Evolutionary conservation across 2,797 vertebrate species (phyloP), one percentile per base, ranked within the genome.

Genomic region (Eidolon dupreanum): DNA sequence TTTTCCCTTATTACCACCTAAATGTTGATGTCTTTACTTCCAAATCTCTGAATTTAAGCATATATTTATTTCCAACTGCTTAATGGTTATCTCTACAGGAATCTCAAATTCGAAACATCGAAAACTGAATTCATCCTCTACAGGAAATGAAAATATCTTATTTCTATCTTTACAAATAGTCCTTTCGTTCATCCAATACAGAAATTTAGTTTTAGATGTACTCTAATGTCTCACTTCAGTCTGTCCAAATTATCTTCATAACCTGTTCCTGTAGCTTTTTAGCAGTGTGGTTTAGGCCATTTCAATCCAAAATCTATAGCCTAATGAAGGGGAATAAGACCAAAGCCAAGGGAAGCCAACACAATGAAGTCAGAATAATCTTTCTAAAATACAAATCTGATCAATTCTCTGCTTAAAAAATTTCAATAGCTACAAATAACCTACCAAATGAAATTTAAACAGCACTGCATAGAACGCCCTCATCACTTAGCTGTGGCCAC

Each of bases 191-290:
- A 74, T 81, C 7, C 70, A 92, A 91, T n/a, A 91, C 2, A 73
- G 36, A 94, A 74, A 94, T 46, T 59, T 82, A 89, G 33, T 65
- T 93, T 93, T 87, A 51, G 24, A 87, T 73, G 19, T 83, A 74
- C 20, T 55, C 16, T 79, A 75, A 85, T 31, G 15, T 53, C 19
- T 51, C 61, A 90, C 61, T 92, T 90, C 87, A 87, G 84, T 68
- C 31, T 83, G 3, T 70, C 57, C 53, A 81, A 55, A 3, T 71
- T 71, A 91, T 26, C 57, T 81, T 86, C 28, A 66, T 65, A 89
- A 86, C 8, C 13, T 85, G 17, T 70, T 75, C 15, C 9, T 73
- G 65, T n/a, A 75, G 11, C 16, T 49, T 41, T 82, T 78, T 63
- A 49, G n/a, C 28, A 90, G 46, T 36, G 66, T 73, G 20, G 28